phyloP scores from a whole-genome alignment of 2,113 vertebrate species.

The Symphodus melops region DNA sequence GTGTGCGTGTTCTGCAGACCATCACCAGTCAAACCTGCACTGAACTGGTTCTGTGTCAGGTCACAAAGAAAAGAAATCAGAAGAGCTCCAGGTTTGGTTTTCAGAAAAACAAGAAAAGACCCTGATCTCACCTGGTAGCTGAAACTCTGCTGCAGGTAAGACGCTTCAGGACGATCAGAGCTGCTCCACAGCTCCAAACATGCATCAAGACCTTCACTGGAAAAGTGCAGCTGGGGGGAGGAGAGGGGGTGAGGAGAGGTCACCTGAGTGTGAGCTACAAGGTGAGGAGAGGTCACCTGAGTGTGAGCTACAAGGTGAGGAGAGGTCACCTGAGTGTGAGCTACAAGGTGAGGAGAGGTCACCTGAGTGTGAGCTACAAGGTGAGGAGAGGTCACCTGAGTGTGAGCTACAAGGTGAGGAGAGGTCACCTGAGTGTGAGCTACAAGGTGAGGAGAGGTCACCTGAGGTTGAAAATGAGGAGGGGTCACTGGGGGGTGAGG shows the following conservation, averaged over 20 bases:
- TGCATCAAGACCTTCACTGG: neutral
- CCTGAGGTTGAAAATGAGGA: neutral
- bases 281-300: neutral
- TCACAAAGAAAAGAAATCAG: conserved; percentile 7
- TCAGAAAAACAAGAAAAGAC: neutral
- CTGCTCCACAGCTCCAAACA: conserved; percentile 15
- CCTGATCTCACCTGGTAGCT: conserved; percentile 46
- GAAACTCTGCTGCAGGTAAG: conserved; percentile 4
- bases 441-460: neutral
- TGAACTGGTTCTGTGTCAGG: conserved; percentile 33
- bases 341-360: too few relatives aligned
- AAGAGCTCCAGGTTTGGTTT: neutral
- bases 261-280: neutral
- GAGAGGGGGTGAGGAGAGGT: conserved; percentile 1
- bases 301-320: neutral
- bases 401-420: neutral
- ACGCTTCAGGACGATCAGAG: conserved; percentile 8
- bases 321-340: neutral
- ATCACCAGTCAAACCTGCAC: neutral
- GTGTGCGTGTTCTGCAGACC: conserved; percentile 6
- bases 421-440: neutral
- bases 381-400: neutral
- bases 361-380: neutral
- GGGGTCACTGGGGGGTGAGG: too few relatives aligned
- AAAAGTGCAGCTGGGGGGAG: neutral